Percentiles rank a stretch among this genome's conserved stretches.
phyloP scores from a whole-genome alignment of 2,113 vertebrate genomes.

The Pteruthius melanotis region DNA sequence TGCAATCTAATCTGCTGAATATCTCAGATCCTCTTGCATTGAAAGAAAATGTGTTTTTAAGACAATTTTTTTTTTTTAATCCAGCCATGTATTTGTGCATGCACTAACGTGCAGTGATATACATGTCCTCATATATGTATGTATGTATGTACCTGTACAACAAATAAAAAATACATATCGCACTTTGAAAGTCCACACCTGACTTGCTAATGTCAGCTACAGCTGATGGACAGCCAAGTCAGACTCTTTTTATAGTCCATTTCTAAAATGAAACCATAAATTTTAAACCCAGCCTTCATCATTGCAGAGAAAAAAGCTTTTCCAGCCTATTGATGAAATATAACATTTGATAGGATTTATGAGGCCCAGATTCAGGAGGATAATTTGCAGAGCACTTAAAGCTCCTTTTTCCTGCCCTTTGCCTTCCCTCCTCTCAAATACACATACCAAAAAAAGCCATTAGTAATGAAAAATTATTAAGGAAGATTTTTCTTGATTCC shows the following conservation, averaged over 20 bases:
- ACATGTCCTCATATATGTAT: background rate
- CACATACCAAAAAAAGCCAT: constrained; percentile 71
- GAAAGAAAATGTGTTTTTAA: constrained; percentile 31
- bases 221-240: constrained; percentile 77
- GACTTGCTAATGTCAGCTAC: constrained; percentile 69
- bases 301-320: constrained; percentile 75
- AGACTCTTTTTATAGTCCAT: constrained; percentile 82
- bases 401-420: constrained; percentile 76
- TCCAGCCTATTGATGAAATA: constrained; percentile 80
- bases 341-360: constrained; percentile 84
- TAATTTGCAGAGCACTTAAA: constrained; percentile 85
- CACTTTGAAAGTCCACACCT: constrained; percentile 63
- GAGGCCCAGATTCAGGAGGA: constrained; percentile 77
- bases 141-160: background rate
- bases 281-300: constrained; percentile 77
- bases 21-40: constrained; percentile 29
- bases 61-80: background rate
- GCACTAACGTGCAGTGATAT: background rate
- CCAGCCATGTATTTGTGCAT: background rate
- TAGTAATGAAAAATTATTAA: constrained; percentile 77
- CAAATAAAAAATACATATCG: constrained; percentile 29
- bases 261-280: constrained; percentile 87
- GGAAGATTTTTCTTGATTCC: constrained; percentile 68
- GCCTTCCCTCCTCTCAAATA: constrained; percentile 64
- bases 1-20: constrained; percentile 22